These are phyloP conservation scores for Xanthorhoe spadicearia DNA, from an alignment of 2,888 invertebrate genomes.

Conservation along the genomic window DNA sequence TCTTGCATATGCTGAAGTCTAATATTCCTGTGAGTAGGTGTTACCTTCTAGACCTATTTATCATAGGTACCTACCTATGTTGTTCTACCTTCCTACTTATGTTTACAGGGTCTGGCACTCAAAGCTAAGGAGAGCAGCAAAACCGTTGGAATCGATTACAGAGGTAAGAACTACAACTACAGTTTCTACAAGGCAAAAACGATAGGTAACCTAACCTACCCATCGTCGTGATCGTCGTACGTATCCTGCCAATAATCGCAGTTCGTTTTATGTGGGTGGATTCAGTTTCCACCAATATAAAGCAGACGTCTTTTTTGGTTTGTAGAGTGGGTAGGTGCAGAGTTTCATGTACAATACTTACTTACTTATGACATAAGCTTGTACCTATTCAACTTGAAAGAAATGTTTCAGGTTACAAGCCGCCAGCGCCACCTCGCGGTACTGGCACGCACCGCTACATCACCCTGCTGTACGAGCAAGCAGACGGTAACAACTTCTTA, in stretches of 20 bases:
- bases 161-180: conserved; percentile 60
- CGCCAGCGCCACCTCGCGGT: conserved; percentile 78
- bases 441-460: conserved; percentile 77
- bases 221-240: too few species aligned
- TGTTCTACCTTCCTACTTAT: background rate
- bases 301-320: too few species aligned
- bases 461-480: conserved; percentile 73
- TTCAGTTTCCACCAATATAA: too few species aligned
- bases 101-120: conserved; percentile 67
- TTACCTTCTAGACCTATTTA: too few species aligned
- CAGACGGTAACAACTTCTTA: conserved; percentile 75
- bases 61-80: conserved; percentile 9
- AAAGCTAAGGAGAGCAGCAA: conserved; percentile 70
- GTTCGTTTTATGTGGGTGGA: too few species aligned
- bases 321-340: too few species aligned
- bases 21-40: conserved; percentile 81
- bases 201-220: too few species aligned
- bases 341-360: too few species aligned
- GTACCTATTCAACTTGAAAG: background rate
- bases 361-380: too few species aligned
- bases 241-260: too few species aligned
- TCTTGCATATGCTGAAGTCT: conserved; percentile 78
- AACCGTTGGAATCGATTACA: conserved; percentile 74
- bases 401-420: conserved; percentile 67
- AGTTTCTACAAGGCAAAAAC: too few species aligned